Evolutionary conservation across 1,140 invertebrate species (phyloP).

Genomic region (Brachionus koreanus): DNA sequence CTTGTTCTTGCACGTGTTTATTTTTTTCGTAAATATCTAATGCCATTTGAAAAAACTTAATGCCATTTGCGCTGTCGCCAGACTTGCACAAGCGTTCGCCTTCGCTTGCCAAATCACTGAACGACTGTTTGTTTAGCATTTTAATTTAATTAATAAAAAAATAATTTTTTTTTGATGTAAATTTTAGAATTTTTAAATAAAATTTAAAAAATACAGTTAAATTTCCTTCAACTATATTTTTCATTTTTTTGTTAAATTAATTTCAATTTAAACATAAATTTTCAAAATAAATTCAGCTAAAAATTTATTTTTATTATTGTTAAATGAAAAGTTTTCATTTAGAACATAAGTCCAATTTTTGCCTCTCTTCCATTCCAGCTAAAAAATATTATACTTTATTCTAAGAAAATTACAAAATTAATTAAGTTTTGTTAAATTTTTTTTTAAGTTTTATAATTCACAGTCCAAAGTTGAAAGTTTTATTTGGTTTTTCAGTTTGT

Average conservation of each 20-base stretch:
- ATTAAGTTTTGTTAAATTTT: too few relatives aligned
- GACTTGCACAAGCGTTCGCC: conserved; percentile 91
- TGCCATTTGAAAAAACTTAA: conserved; percentile 89
- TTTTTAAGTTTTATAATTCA: too few relatives aligned
- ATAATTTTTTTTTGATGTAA: neutral
- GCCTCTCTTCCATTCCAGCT: too few relatives aligned
- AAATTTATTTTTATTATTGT: too few relatives aligned
- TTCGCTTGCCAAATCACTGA: conserved; percentile 73
- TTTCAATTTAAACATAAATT: neutral
- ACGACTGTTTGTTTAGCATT: conserved; percentile 40
- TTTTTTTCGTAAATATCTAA: conserved; percentile 49
- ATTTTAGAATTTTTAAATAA: neutral
- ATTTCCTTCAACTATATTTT: neutral
- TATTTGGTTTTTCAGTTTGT: too few relatives aligned
- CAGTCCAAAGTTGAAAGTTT: too few relatives aligned
- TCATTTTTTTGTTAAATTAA: neutral
- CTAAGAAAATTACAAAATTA: too few relatives aligned
- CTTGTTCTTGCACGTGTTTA: neutral
- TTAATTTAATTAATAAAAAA: neutral
- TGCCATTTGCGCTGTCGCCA: conserved; percentile 87
- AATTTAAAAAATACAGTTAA: neutral
- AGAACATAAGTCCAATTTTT: too few relatives aligned
- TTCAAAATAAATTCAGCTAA: too few relatives aligned
- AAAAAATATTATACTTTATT: too few relatives aligned
- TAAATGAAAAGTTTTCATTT: too few relatives aligned